These are phyloP conservation scores for Alsophila aescularia DNA, from an alignment of 2,888 invertebrate genomes.

Conservation along the genomic window DNA sequence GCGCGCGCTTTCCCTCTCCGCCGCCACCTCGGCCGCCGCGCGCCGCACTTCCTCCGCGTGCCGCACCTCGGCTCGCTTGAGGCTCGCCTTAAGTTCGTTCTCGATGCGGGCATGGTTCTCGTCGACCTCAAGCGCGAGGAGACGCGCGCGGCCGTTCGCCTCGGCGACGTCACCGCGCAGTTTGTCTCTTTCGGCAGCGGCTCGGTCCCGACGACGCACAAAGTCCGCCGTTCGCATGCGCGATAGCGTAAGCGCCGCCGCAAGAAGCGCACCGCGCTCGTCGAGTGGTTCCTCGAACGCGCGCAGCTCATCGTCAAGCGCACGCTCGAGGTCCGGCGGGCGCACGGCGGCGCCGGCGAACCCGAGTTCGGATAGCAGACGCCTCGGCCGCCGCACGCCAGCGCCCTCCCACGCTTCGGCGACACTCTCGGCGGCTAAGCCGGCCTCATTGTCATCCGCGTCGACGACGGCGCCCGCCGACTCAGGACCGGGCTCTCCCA, in stretches of 20 bases:
- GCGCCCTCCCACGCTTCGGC: conserved; percentile 90
- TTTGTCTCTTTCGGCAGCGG: conserved; percentile 91
- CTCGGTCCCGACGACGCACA: conserved; percentile 87
- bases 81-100: conserved; percentile 88
- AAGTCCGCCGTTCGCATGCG: conserved; percentile 89
- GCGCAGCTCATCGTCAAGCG: conserved; percentile 87
- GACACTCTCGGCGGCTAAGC: conserved; percentile 79
- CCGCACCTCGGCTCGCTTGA: conserved; percentile 89
- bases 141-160: conserved; percentile 91
- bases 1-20: conserved; percentile 90
- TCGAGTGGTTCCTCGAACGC: conserved; percentile 44
- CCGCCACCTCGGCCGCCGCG: conserved; percentile 87
- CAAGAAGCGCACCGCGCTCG: conserved; percentile 71
- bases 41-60: conserved; percentile 91
- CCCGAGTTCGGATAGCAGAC: conserved; percentile 87
- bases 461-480: conserved; percentile 47
- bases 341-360: conserved; percentile 85
- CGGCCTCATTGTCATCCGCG: conserved; percentile 43
- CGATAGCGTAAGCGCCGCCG: conserved; percentile 87
- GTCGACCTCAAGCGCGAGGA: conserved; percentile 95
- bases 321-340: conserved; percentile 86
- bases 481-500: conserved; percentile 51
- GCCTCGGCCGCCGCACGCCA: conserved; percentile 86
- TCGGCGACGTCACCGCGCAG: conserved; percentile 91
- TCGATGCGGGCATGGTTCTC: conserved; percentile 94